Base-by-base conservation (phyloP, 2,888 invertebrate genomes). In the Perithous albicinctus region DNA sequence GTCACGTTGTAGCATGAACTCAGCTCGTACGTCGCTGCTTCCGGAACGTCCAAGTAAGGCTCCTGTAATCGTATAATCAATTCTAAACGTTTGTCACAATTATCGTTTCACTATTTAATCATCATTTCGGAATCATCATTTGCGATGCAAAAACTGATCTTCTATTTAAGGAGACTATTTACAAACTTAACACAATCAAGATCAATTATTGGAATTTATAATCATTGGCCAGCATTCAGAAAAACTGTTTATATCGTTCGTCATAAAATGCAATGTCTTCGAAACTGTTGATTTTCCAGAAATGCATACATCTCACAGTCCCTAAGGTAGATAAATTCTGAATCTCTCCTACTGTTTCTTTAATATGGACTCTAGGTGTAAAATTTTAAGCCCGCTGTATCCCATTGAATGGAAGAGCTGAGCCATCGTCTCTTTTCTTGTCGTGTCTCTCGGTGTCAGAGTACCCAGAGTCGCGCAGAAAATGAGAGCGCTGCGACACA, bases 1-100 rank as follows among this genome's bases (percentile, higher is more conserved):
- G 97, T 97, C 63, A 98, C 98, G 93, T 98, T 98, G 94, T 98
- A 98, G 93, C 98, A 98, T 26, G 98, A 97, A 87, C 97, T 97
- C 86, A 98, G 93, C 93, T 98, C 98, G 93, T 97, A 98, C 12
- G 98, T 98, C 38, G 98, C 96, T 10, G 97, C 97, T 93, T 98
- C 98, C 29, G 97, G 97, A 41, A 98, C 97, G 92, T 97, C 97
- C 88, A 98, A 94, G 93, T 97, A 98, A 43, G 98, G 97, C 89
- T 98, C 97, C 96, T 96, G 92, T 77, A 93, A 91, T 86, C 51
- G 61, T 51, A 38, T 7, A 41, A 54, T 64, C 48, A 38, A 26
- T 48, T n/a, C n/a, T 15, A 73, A 67, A 63, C 54, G 51, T n/a
- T 38, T 41, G 10, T 12, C 15, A 18, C 5, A 1, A 48, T 48